These are phyloP conservation scores for Cygnus olor DNA, from an alignment of 2,797 vertebrate species.

Conservation along the genomic window DNA sequence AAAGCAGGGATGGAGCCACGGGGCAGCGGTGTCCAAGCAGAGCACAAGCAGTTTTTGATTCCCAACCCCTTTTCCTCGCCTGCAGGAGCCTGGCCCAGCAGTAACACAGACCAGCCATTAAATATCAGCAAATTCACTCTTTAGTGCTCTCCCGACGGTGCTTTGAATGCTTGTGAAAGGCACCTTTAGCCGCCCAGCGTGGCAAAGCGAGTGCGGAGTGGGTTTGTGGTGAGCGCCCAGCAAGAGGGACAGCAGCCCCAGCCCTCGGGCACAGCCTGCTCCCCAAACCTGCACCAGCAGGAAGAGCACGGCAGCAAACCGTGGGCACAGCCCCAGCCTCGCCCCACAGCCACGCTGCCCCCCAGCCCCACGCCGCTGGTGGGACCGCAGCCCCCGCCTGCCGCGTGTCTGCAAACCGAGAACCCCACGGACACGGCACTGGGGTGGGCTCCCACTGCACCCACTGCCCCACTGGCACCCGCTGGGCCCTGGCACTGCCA, in stretches of 20 bases:
- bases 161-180: neutral
- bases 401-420: accelerated
- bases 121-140: neutral
- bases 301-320: accelerated
- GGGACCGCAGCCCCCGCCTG: neutral
- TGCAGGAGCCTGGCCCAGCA: neutral
- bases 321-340: neutral
- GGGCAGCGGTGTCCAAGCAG: neutral
- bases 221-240: neutral
- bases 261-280: accelerated
- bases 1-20: neutral
- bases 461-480: neutral
- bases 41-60: neutral
- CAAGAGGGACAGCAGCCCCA: neutral
- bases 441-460: no score
- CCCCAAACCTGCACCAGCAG: accelerated
- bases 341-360: accelerated
- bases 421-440: neutral
- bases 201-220: neutral
- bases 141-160: accelerated
- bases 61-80: accelerated
- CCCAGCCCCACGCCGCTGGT: neutral
- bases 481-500: accelerated
- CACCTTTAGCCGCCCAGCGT: neutral
- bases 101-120: neutral